phyloP scores from a whole-genome alignment of 1,140 invertebrate genomes.

The Temnothorax nylanderi region DNA sequence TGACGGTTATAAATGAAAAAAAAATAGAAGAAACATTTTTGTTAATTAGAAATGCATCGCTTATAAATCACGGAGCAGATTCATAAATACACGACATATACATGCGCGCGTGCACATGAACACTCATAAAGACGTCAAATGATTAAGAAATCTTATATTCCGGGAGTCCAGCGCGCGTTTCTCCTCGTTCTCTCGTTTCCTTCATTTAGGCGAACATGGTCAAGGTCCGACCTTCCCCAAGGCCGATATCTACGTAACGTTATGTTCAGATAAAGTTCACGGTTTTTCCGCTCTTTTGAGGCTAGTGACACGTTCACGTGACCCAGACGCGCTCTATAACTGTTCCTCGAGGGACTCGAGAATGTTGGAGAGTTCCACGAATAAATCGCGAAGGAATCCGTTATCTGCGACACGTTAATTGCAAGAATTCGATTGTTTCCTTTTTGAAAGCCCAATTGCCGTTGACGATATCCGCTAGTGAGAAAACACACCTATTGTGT shows the following conservation, averaged over 20 bases:
- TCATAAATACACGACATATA: no score
- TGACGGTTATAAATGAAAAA: conserved; percentile 8
- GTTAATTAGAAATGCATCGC: no score
- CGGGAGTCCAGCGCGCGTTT: not conserved
- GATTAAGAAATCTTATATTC: conserved; percentile 38
- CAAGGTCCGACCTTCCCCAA: conserved; percentile 71
- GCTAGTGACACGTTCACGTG: not conserved
- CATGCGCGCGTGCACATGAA: not conserved
- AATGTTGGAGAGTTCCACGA: conserved; percentile 40
- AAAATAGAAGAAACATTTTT: not conserved
- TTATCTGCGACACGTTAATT: conserved; percentile 44
- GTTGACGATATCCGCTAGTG: not conserved
- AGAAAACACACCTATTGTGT: conserved; percentile 9
- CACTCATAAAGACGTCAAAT: not conserved
- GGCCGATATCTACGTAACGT: conserved; percentile 49
- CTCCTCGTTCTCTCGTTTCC: conserved; percentile 51
- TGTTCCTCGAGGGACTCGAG: conserved; percentile 59
- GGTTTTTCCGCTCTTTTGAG: conserved; percentile 56
- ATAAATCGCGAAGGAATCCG: conserved; percentile 41
- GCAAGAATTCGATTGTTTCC: conserved; percentile 11
- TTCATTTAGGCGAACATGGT: conserved; percentile 42
- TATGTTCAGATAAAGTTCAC: not conserved
- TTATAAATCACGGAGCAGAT: not conserved
- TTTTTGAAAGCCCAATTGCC: not conserved
- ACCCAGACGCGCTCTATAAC: conserved; percentile 47